phyloP scores from a whole-genome alignment of 2,888 invertebrate genomes.

The Chrysolina haemoptera region DNA sequence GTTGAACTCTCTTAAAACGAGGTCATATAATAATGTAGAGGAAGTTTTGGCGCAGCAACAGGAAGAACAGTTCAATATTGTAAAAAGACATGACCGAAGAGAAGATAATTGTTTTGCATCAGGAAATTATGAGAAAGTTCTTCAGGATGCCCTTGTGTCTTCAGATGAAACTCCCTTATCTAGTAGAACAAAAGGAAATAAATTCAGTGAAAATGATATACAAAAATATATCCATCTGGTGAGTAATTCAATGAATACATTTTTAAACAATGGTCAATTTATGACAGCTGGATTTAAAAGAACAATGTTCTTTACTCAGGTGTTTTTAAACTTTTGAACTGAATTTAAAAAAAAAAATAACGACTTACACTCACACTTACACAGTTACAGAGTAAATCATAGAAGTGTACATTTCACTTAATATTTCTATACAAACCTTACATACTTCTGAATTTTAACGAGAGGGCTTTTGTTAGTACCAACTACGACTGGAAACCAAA shows the following conservation, averaged over 20 bases:
- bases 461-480: neutral
- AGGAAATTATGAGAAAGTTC: constrained; percentile 42
- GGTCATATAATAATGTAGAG: constrained; percentile 52
- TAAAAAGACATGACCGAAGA: constrained; percentile 27
- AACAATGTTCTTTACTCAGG: no score
- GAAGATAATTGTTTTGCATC: constrained; percentile 47
- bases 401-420: no score
- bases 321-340: no score
- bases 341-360: no score
- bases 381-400: no score
- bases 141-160: constrained; percentile 29
- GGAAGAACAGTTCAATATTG: constrained; percentile 34
- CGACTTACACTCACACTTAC: no score
- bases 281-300: neutral
- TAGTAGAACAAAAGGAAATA: constrained; percentile 36
- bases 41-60: constrained; percentile 43
- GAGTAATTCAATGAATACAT: constrained; percentile 14
- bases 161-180: constrained; percentile 52
- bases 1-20: constrained; percentile 61
- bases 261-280: neutral
- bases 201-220: constrained; percentile 36
- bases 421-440: no score
- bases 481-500: no score
- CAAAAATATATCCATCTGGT: constrained; percentile 41
- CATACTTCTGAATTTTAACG: neutral